phyloP scores from a whole-genome alignment of 2,888 invertebrate species.

The Hypsopygia costalis region DNA sequence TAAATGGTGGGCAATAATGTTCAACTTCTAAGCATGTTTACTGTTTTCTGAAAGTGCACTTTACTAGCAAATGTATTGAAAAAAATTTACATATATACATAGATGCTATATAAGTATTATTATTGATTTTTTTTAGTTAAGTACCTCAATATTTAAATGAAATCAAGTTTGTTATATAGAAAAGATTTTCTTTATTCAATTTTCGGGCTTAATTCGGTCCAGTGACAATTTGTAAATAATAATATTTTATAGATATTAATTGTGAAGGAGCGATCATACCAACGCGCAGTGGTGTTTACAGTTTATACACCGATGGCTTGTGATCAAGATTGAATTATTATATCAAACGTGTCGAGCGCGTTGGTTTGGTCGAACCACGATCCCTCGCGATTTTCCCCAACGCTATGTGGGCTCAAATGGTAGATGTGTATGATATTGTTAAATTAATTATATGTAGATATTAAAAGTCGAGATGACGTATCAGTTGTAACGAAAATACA shows the following conservation, averaged over 20 bases:
- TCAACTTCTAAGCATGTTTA: no score
- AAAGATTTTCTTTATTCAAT: no score
- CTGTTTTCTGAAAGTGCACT: no score
- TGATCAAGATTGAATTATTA: not conserved
- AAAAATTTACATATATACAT: no score
- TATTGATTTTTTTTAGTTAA: no score
- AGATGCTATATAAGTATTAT: no score
- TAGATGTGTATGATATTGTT: slow-evolving; percentile 22
- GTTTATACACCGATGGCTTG: slow-evolving; percentile 12
- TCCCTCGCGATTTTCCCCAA: not conserved
- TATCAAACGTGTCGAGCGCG: not conserved
- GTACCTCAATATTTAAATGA: no score
- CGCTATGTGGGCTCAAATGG: slow-evolving; percentile 9
- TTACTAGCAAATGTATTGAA: no score
- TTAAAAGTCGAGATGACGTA: slow-evolving; percentile 1
- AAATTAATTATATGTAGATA: slow-evolving; percentile 18
- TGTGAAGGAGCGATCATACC: slow-evolving; percentile 15
- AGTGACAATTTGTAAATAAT: slow-evolving; percentile 19
- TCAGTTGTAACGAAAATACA: not conserved
- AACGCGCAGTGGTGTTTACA: slow-evolving; percentile 15
- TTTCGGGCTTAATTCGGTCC: slow-evolving; percentile 1
- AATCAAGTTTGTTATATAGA: no score
- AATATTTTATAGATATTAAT: slow-evolving; percentile 19
- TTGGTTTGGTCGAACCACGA: slow-evolving; percentile 2
- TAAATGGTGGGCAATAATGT: no score